Evolutionary conservation across 2,888 invertebrate genomes (phyloP).

Genomic region (Microctonus brassicae): DNA sequence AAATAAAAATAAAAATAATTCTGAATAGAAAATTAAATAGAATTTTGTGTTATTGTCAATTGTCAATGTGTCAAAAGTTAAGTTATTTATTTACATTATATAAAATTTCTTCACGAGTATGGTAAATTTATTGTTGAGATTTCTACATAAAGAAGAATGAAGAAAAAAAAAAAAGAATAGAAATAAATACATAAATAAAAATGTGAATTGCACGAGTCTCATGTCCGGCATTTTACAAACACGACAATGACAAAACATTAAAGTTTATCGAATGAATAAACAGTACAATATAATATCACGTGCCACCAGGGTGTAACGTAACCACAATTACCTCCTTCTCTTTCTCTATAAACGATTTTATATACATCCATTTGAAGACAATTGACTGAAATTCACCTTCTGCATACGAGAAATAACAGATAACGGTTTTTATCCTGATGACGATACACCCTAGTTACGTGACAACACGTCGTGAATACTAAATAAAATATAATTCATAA

Average conservation of each 20-base stretch:
- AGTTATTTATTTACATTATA: too few species aligned
- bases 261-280: neutral
- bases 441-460: neutral
- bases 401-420: neutral
- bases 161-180: neutral
- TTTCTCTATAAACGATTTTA: neutral
- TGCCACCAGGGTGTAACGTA: neutral
- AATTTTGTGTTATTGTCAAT: too few species aligned
- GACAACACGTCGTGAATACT: neutral
- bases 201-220: neutral
- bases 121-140: neutral
- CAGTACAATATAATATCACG: neutral
- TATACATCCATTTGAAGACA: conserved; percentile 1
- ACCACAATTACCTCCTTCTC: neutral
- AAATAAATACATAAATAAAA: neutral
- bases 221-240: neutral
- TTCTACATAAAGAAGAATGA: neutral
- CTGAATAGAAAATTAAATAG: too few species aligned
- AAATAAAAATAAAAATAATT: too few species aligned
- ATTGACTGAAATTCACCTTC: neutral
- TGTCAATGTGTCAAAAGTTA: too few species aligned
- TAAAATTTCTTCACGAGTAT: neutral
- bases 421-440: neutral
- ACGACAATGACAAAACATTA: neutral
- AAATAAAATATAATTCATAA: neutral